phyloP scores from a whole-genome alignment of 2,888 invertebrate genomes.

The Neuroscelio doddi region DNA sequence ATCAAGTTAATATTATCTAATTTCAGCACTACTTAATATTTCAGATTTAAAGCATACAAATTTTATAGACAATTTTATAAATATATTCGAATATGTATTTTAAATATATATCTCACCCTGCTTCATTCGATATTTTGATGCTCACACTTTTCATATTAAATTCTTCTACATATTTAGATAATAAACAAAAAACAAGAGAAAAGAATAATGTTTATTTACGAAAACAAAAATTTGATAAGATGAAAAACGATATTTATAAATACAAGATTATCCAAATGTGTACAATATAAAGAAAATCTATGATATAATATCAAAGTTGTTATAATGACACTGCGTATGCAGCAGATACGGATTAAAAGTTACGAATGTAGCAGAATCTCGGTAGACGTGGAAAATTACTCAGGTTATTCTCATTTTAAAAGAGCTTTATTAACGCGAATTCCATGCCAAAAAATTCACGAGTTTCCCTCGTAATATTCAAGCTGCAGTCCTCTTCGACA shows the following conservation, averaged over 20 bases:
- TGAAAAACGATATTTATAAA: constrained; percentile 1
- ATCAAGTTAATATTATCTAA: no score
- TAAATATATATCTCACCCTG: no score
- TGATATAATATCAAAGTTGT: constrained; percentile 19
- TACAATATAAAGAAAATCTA: constrained; percentile 9
- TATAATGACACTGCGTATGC: constrained; percentile 5
- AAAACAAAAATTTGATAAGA: neutral
- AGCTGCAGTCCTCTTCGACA: no score
- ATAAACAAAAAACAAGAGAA: no score
- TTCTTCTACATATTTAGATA: no score
- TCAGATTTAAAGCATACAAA: no score
- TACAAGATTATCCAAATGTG: constrained; percentile 10
- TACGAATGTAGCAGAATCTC: constrained; percentile 24
- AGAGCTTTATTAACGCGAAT: constrained; percentile 39
- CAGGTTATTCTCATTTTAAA: constrained; percentile 29
- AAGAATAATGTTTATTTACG: constrained; percentile 5
- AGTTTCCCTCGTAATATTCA: no score
- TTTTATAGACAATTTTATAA: no score
- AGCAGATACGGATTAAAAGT: constrained; percentile 16
- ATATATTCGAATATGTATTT: no score
- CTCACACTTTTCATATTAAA: no score
- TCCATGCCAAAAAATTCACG: neutral
- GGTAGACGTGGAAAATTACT: constrained; percentile 23
- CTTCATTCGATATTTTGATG: no score
- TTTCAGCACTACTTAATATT: no score